phyloP scores from a whole-genome alignment of 1,140 invertebrate species.

The Oscheius sp. region DNA sequence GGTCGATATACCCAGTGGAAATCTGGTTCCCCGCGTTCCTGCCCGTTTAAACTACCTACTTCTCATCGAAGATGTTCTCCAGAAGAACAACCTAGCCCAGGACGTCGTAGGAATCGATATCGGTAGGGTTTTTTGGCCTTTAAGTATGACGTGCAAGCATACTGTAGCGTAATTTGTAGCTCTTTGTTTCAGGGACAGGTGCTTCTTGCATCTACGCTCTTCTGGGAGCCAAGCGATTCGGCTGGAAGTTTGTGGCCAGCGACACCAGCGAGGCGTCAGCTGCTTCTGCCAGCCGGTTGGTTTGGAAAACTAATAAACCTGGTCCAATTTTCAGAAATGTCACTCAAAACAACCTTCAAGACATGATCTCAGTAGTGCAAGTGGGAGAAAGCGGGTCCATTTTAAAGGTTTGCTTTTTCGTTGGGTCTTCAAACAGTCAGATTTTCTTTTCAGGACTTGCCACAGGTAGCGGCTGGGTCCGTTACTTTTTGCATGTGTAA shows the following conservation, averaged over 20 bases:
- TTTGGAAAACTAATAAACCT: background rate
- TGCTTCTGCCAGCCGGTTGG: background rate
- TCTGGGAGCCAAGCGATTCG: constrained; percentile 17
- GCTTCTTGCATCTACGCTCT: constrained; percentile 31
- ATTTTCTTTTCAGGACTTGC: background rate
- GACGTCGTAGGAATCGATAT: constrained; percentile 28
- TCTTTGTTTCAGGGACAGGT: constrained; percentile 21
- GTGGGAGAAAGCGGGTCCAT: background rate
- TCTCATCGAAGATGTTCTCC: constrained; percentile 13
- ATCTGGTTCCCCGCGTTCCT: constrained; percentile 25
- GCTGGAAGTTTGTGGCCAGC: constrained; percentile 22
- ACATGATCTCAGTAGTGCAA: background rate
- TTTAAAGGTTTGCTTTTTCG: background rate
- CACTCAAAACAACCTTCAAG: background rate
- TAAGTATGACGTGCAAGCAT: background rate
- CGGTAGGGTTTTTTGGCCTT: background rate
- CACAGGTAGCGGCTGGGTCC: background rate
- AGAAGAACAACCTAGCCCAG: background rate
- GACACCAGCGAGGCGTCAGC: background rate
- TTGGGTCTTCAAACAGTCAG: constrained; percentile 4
- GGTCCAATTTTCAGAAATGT: constrained; percentile 13
- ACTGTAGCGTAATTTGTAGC: too few species aligned
- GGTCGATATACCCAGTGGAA: constrained; percentile 2
- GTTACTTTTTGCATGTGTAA: constrained; percentile 31
- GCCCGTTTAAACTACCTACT: constrained; percentile 22